Evolutionary conservation across 2,888 invertebrate genomes (phyloP).

Genomic region (Cataglyphis rosenhaueri): DNA sequence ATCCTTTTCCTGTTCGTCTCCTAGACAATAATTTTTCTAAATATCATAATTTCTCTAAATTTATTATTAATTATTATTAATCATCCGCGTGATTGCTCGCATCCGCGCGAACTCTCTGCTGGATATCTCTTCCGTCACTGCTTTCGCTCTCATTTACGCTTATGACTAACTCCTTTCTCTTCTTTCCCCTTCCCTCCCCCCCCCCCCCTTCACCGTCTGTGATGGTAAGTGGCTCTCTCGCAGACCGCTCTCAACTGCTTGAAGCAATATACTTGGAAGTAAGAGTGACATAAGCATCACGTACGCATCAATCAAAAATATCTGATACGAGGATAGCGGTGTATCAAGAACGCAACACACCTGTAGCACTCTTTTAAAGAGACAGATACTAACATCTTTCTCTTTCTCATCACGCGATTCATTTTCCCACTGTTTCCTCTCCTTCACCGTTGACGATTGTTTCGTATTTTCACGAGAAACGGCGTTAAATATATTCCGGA

Average conservation of each 20-base stretch:
- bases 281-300: neutral
- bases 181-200: neutral
- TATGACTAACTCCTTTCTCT: conserved; percentile 25
- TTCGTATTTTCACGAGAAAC: conserved; percentile 9
- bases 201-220: too few relatives aligned
- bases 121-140: neutral
- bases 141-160: conserved; percentile 20
- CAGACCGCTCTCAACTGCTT: neutral
- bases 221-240: neutral
- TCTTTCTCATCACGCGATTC: neutral
- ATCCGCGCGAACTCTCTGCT: neutral
- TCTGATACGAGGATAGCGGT: neutral
- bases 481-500: neutral
- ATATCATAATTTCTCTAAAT: neutral
- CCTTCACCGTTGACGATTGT: neutral
- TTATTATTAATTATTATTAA: neutral
- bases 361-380: neutral
- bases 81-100: neutral
- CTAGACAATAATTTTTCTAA: neutral
- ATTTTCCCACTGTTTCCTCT: neutral
- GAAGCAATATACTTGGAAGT: neutral
- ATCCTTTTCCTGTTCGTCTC: neutral
- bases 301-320: conserved; percentile 2
- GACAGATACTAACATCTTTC: neutral
- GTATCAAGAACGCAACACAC: neutral